These are phyloP conservation scores for Chionoecetes opilio DNA, from an alignment of 1,140 invertebrate genomes.

Conservation along the genomic window DNA sequence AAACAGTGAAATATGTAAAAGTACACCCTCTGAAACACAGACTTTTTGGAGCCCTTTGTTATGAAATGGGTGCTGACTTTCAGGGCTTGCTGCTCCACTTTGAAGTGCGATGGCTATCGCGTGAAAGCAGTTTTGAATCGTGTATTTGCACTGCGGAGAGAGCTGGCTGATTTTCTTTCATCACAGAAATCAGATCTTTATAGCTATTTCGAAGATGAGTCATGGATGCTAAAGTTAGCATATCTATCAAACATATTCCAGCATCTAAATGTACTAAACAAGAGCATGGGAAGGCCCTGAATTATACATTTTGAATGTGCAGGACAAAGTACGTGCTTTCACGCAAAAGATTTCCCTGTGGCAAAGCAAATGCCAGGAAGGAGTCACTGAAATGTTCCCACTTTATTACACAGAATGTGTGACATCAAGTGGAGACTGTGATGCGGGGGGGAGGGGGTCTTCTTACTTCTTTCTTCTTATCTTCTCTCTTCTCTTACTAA, in stretches of 20 bases:
- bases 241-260: slow-evolving; percentile 45
- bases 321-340: slow-evolving; percentile 63
- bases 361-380: not conserved
- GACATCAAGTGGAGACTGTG: not conserved
- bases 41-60: slow-evolving; percentile 50
- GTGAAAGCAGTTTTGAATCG: slow-evolving; percentile 46
- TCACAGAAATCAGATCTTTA: slow-evolving; percentile 41
- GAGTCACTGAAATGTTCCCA: slow-evolving; percentile 53
- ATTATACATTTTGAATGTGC: slow-evolving; percentile 59
- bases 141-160: slow-evolving; percentile 58
- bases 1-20: slow-evolving; percentile 41
- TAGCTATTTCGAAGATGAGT: slow-evolving; percentile 33
- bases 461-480: too few species aligned
- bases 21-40: slow-evolving; percentile 52
- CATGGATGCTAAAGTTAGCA: slow-evolving; percentile 55
- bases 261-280: slow-evolving; percentile 17
- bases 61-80: slow-evolving; percentile 61
- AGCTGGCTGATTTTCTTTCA: slow-evolving; percentile 40
- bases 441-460: too few species aligned
- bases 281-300: slow-evolving; percentile 49
- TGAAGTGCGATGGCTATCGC: slow-evolving; percentile 43
- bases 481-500: too few species aligned
- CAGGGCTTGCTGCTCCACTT: slow-evolving; percentile 53
- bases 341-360: slow-evolving; percentile 45
- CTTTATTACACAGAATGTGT: slow-evolving; percentile 2